Percentiles rank a stretch among this genome's conserved stretches.
Conservation (phyloP, 2,888 invertebrate genomes). For the Bellardia bayeri region DNA sequence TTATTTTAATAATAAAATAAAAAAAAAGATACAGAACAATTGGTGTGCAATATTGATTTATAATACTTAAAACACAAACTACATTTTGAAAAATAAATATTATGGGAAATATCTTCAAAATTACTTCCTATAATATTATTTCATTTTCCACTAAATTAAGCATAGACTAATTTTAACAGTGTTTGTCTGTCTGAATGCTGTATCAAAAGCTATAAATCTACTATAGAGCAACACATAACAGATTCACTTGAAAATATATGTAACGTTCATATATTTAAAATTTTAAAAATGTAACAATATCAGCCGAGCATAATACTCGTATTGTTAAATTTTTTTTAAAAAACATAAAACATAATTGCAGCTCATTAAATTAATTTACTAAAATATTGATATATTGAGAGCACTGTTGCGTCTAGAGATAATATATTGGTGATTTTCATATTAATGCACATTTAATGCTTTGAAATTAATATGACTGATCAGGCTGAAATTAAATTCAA, state of each 20-base stretch:
- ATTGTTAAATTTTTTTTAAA: not conserved
- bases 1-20: not conserved
- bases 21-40: not conserved
- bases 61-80: not conserved
- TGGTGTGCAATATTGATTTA: slow-evolving; percentile 6
- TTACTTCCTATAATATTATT: not conserved
- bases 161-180: not conserved
- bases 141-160: slow-evolving; percentile 1
- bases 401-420: not conserved
- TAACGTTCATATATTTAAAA: too few relatives aligned
- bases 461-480: not conserved
- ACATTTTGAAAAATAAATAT: not conserved
- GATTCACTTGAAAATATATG: too few relatives aligned
- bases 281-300: not conserved
- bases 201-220: too few relatives aligned
- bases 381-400: not conserved
- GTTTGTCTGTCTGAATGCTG: too few relatives aligned
- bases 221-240: too few relatives aligned
- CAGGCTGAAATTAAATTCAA: not conserved
- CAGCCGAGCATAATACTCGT: not conserved
- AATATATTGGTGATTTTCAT: not conserved
- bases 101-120: not conserved
- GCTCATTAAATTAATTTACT: not conserved
- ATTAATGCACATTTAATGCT: not conserved
- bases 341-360: not conserved